A percentile compares a stretch with the other conserved stretches of the same genome.
Evolutionary conservation across 2,113 vertebrate genomes (phyloP).

Genomic region (Perognathus longimembris): DNA sequence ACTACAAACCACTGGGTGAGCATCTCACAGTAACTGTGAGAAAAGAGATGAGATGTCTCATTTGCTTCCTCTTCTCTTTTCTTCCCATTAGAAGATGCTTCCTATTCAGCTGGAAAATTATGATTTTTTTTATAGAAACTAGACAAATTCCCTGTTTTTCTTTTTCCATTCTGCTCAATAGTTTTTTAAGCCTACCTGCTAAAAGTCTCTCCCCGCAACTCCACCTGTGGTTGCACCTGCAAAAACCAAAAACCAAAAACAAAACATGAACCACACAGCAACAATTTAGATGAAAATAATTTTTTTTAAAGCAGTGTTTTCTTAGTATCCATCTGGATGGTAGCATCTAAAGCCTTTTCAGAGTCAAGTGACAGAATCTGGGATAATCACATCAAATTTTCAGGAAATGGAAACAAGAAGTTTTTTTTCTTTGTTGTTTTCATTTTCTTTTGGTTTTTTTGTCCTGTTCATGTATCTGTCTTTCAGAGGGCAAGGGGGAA

Average conservation of each 20-base stretch:
- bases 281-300: background rate
- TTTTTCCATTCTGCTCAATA: background rate
- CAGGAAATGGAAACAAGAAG: no score
- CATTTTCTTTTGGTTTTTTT: no score
- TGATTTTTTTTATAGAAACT: background rate
- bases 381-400: background rate
- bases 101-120: slow-evolving; percentile 40
- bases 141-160: background rate
- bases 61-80: background rate
- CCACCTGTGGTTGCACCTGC: background rate
- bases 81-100: slow-evolving; percentile 18
- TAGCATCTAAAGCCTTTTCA: background rate
- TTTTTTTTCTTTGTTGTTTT: no score
- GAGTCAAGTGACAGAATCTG: background rate
- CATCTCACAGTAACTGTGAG: background rate
- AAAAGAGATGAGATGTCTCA: background rate
- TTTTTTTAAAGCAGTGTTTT: background rate
- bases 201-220: background rate
- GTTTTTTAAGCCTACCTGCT: background rate
- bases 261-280: background rate
- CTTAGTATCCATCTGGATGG: background rate
- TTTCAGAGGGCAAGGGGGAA: no score
- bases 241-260: background rate
- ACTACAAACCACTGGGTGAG: background rate
- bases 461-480: no score